A percentile compares a stretch with the other conserved stretches of the same genome.
These are phyloP conservation scores for Theodoxus fluviatilis DNA, from an alignment of 2,888 invertebrate species.

Conservation along the genomic window DNA sequence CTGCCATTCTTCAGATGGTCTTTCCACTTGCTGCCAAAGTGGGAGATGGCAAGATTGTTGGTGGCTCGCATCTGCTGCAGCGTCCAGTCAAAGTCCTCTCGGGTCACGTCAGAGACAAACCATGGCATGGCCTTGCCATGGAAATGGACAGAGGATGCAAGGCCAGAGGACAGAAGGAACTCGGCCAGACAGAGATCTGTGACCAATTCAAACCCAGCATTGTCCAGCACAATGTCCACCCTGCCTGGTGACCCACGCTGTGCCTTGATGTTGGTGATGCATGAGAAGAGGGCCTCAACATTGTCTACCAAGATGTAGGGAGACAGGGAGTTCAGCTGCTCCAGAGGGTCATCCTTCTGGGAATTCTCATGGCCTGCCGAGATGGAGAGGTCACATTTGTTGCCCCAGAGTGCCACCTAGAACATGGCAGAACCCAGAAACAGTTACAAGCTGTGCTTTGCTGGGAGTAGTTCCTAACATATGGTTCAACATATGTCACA, in stretches of 20 bases:
- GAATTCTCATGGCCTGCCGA: slow-evolving; percentile 75
- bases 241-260: slow-evolving; percentile 34
- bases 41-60: slow-evolving; percentile 40
- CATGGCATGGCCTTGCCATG: slow-evolving; percentile 90
- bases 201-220: slow-evolving; percentile 91
- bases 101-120: slow-evolving; percentile 91
- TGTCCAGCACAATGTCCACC: slow-evolving; percentile 78
- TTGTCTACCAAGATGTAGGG: slow-evolving; percentile 73
- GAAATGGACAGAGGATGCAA: slow-evolving; percentile 77
- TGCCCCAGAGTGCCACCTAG: slow-evolving; percentile 85
- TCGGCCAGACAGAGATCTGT: slow-evolving; percentile 88
- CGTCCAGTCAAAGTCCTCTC: slow-evolving; percentile 78
- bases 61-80: slow-evolving; percentile 65
- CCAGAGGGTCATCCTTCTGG: slow-evolving; percentile 70
- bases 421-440: slow-evolving; percentile 22
- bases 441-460: not conserved
- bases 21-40: slow-evolving; percentile 70
- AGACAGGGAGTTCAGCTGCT: slow-evolving; percentile 70
- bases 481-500: not conserved
- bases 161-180: slow-evolving; percentile 73
- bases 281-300: slow-evolving; percentile 71
- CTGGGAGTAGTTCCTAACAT: not conserved
- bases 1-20: slow-evolving; percentile 63
- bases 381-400: slow-evolving; percentile 90
- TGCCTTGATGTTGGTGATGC: slow-evolving; percentile 51